phyloP scores from a whole-genome alignment of 35 echinoderm and acorn worm species.

The Amphiura filiformis region DNA sequence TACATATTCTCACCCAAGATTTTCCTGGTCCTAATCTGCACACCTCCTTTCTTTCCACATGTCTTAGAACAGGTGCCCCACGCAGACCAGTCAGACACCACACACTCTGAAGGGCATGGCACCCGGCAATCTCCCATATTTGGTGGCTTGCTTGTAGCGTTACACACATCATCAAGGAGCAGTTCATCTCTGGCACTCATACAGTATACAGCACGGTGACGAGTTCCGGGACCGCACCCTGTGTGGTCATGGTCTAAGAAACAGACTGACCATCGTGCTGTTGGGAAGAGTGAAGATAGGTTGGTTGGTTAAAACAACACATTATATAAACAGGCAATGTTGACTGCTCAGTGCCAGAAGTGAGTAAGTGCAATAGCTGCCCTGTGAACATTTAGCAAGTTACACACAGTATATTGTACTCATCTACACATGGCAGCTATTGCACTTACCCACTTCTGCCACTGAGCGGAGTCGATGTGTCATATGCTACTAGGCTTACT shows the following conservation, averaged over 20 bases:
- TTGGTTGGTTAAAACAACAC: background rate
- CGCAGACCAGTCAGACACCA: constrained; percentile 83
- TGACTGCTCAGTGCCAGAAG: too few species aligned
- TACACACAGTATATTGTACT: too few species aligned
- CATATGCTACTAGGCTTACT: too few species aligned
- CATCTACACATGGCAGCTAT: too few species aligned
- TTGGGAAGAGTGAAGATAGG: background rate
- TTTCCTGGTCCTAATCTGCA: constrained; percentile 53
- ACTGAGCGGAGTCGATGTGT: too few species aligned
- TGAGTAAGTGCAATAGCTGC: too few species aligned
- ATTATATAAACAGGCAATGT: background rate
- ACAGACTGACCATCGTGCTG: constrained; percentile 82
- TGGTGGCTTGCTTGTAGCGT: constrained; percentile 16
- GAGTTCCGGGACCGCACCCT: constrained; percentile 66
- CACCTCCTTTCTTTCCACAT: constrained; percentile 78
- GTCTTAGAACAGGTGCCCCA: constrained; percentile 81
- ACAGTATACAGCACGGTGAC: constrained; percentile 70
- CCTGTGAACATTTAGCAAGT: too few species aligned
- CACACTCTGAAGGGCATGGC: constrained; percentile 84
- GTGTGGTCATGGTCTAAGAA: constrained; percentile 42
- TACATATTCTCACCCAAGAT: constrained; percentile 66
- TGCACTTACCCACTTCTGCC: too few species aligned
- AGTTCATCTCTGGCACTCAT: constrained; percentile 65
- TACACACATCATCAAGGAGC: constrained; percentile 1
- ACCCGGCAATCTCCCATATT: constrained; percentile 35